These are phyloP conservation scores for Incurvaria masculella DNA, from an alignment of 2,888 invertebrate genomes.

Conservation along the genomic window DNA sequence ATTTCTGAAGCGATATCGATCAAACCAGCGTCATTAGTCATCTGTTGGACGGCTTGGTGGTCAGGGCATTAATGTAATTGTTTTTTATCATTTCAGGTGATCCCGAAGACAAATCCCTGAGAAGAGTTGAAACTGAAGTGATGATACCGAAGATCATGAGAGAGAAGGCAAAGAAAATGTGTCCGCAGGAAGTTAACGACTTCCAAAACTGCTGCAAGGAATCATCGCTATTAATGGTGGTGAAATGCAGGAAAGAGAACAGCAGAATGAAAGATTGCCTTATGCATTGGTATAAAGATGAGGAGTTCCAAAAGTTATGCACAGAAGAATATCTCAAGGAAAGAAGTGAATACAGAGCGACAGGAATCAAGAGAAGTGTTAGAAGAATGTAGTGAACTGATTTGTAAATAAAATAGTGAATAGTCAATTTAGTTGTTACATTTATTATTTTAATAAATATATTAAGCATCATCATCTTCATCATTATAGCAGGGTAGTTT, in stretches of 20 bases:
- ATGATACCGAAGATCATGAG: constrained; percentile 87
- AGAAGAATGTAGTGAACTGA: constrained; percentile 31
- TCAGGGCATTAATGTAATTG: neutral
- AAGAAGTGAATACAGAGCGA: constrained; percentile 76
- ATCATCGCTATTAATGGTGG: constrained; percentile 64
- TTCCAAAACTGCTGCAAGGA: constrained; percentile 73
- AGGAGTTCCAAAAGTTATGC: constrained; percentile 69
- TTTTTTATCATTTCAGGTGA: constrained; percentile 62
- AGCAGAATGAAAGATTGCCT: constrained; percentile 67
- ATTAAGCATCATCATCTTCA: constrained; percentile 25
- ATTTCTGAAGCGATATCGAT: too few relatives aligned
- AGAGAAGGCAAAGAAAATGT: constrained; percentile 79
- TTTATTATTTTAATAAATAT: constrained; percentile 21
- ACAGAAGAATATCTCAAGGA: constrained; percentile 77
- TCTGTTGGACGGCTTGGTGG: too few relatives aligned
- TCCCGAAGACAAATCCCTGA: constrained; percentile 75
- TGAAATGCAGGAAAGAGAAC: constrained; percentile 74
- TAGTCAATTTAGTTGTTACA: constrained; percentile 8
- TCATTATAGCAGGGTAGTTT: constrained; percentile 42
- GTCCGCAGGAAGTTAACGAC: constrained; percentile 66
- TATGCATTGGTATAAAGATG: constrained; percentile 71
- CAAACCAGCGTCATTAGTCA: too few relatives aligned
- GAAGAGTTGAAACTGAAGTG: constrained; percentile 87
- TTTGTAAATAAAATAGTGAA: constrained; percentile 14
- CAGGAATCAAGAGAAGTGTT: constrained; percentile 66